Conservation (phyloP, 2,888 invertebrate species). For the Drosophila yooni region DNA sequence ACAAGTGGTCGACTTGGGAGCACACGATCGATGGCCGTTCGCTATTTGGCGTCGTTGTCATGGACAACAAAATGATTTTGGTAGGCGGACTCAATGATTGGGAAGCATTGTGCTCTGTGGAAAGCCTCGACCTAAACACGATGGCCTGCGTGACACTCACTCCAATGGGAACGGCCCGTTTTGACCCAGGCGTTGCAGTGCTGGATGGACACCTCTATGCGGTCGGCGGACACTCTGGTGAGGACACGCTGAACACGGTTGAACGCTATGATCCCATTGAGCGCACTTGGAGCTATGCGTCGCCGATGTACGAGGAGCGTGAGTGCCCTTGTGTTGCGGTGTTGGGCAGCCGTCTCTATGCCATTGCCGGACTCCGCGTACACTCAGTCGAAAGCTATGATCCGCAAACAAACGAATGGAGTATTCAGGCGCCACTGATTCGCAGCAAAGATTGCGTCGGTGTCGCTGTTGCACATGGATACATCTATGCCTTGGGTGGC, state of each 20-base stretch:
- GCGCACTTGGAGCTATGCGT: conserved; percentile 94
- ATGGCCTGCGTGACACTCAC: conserved; percentile 92
- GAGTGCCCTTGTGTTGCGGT: conserved; percentile 95
- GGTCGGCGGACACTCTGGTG: conserved; percentile 91
- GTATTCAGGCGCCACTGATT: conserved; percentile 93
- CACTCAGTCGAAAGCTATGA: conserved; percentile 93
- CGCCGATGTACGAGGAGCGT: conserved; percentile 94
- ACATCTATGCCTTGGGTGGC: conserved; percentile 95
- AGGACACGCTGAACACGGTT: conserved; percentile 85
- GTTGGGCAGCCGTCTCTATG: conserved; percentile 93
- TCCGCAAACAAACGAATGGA: conserved; percentile 91
- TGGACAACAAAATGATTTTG: too few species aligned
- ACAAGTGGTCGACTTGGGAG: too few species aligned
- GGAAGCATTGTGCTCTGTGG: conserved; percentile 85
- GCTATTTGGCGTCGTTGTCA: background rate
- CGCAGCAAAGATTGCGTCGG: conserved; percentile 86
- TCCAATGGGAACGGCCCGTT: conserved; percentile 94
- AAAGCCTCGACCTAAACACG: conserved; percentile 93
- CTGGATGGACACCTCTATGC: conserved; percentile 94
- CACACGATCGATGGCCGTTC: conserved; percentile 85
- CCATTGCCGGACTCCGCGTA: conserved; percentile 90
- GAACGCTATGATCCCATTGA: conserved; percentile 96
- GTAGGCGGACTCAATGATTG: too few species aligned
- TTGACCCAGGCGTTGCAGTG: conserved; percentile 89
- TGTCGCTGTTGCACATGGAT: conserved; percentile 94